Evolutionary conservation across 2,888 invertebrate species (phyloP), one percentile per base, ranked within the genome.

Genomic region (Eristalis tenax): DNA sequence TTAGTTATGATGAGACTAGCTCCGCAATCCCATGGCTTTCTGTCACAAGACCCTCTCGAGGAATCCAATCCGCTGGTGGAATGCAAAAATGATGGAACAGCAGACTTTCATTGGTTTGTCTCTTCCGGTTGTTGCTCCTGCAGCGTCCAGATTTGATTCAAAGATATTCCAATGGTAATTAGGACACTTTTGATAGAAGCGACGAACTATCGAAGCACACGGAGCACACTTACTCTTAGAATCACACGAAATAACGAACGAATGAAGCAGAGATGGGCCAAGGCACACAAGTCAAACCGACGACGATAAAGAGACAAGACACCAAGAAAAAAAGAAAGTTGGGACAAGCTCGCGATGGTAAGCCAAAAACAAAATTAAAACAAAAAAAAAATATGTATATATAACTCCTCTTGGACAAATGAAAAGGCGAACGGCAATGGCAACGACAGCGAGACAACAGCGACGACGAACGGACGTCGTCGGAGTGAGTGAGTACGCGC

Each of bases 291-390:
- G 38, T 59, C 43, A 23, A 83, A 78, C 78, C 40, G 74, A 86
- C 23, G 66, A 56, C 40, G 32, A 61, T 15, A 15, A 68, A 63
- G 43, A 40, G 63, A 59, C 59, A 69, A 64, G 38, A 56, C 6
- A 76, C 32, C 32, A 70, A 56, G 68, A 57, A 79, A 40, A 26
- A 26, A 87, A 80, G 76, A 87, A 87, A 80, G 83, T 83, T 87
- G 79, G 79, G 76, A 79, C 83, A 80, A 86, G 83, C 74, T 75
- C 73, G 83, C 83, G 70, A 78, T 83, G 78, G 83, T 83, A 86
- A 71, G 63, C 83, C 78, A 68, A 86, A 77, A 74, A 65, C 38
- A 32, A 32, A 28, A 28, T 28, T 28, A 28, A 28, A 28, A 35
- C 35, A 35, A 35, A 38, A 38, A 75, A 59, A 68, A 66, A 68